Base-by-base conservation (phyloP, 2,888 invertebrate genomes). In the Rosalia funebris region DNA sequence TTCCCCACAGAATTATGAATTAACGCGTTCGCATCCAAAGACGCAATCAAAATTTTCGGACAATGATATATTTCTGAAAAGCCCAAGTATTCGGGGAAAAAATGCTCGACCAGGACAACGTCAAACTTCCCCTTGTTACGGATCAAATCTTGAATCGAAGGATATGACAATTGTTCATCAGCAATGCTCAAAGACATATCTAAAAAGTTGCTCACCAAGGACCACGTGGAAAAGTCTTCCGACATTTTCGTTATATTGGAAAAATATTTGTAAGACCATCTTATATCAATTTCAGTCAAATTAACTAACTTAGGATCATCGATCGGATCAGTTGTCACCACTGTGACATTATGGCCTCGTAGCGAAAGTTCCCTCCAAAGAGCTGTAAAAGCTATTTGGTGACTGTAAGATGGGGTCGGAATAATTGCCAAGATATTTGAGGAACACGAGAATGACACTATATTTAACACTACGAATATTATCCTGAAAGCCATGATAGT, bases 291-390 rank as follows among this genome's bases (percentile, higher is more conserved):
- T 68, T 75, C 74, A 1, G 73, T 74, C 5, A 75, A 50, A 45
- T 75, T 75, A 0, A 50, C 57, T 36, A 75, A 55, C 2, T 34
- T 45, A 0, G 65, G 54, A 54, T 73, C 68, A 2, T 69, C 69
- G 12, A 73, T 37, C 1, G 72, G 72, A 62, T 71, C 47, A 0
- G 74, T 63, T 1, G 73, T 70, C 25, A 74, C 25, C 1, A 71
- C 68, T 10, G 71, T 72, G 0, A 74, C 68, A 20, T 71, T 11
- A 42, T 74, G 74, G 1, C 74, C 74, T 56, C 65, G 63, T 34
- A 71, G 55, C 1, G 73, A 71, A 15, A 74, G 44, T 58, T 71
- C 70, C 19, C 54, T 66, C 74, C 74, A 74, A 16, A 71, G 15
- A 1, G 19, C 3, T 16, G 15, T 63, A 32, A 55, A 70, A 2